A percentile compares a stretch with the other conserved stretches of the same genome.
Conservation (phyloP, 2,113 vertebrate species). For the Epinephelus moara region DNA sequence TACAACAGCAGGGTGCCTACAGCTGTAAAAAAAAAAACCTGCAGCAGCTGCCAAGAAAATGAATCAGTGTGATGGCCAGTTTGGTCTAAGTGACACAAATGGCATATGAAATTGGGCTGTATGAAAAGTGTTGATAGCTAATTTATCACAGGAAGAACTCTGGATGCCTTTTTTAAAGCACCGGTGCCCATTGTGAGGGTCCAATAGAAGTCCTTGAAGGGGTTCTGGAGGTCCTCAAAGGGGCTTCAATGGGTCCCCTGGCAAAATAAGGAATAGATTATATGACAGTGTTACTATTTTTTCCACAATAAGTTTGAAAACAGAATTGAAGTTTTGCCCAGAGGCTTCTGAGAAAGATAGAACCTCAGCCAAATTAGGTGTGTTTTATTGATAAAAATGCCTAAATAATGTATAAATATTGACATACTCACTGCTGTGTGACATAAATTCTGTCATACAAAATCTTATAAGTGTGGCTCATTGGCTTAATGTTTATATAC, state of each 20-base stretch:
- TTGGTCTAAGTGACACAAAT: constrained; percentile 73
- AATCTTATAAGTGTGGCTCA: rapidly evolving
- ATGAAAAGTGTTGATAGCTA: constrained; percentile 62
- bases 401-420: neutral
- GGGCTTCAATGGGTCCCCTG: neutral
- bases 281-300: neutral
- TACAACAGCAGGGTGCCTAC: constrained; percentile 68
- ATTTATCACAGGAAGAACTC: constrained; percentile 59
- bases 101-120: constrained; percentile 66
- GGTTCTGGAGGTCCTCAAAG: constrained; percentile 10
- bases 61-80: constrained; percentile 61
- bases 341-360: neutral
- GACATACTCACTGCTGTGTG: neutral
- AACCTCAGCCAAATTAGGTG: neutral
- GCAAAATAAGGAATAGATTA: constrained; percentile 10
- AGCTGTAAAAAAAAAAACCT: constrained; percentile 44
- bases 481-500: no score
- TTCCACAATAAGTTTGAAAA: neutral
- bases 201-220: constrained; percentile 20
- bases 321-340: neutral
- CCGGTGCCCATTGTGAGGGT: constrained; percentile 19
- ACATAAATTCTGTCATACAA: neutral
- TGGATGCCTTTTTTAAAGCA: constrained; percentile 52
- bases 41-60: constrained; percentile 72
- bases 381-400: neutral